phyloP scores from a whole-genome alignment of 2,888 invertebrate species.

The Tricholauxania praeusta region DNA sequence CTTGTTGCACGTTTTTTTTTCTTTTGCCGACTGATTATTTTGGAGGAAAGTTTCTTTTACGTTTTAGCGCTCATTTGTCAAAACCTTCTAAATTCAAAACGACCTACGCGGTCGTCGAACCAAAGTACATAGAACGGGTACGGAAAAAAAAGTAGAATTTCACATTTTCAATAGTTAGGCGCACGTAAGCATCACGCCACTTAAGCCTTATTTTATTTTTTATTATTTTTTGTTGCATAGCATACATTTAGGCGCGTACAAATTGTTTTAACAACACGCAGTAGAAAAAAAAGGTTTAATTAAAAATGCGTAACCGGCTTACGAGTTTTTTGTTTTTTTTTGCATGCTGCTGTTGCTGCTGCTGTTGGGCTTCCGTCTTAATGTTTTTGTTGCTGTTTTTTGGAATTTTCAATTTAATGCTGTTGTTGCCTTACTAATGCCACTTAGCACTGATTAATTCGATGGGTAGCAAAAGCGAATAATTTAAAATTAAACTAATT shows the following conservation, averaged over 20 bases:
- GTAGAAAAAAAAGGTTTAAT: conserved; percentile 23
- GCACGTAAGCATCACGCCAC: background rate
- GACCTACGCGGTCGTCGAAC: too few relatives aligned
- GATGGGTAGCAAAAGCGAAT: background rate
- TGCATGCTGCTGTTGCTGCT: background rate
- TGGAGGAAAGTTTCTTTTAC: too few relatives aligned
- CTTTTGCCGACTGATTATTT: too few relatives aligned
- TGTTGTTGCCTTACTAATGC: conserved; percentile 5
- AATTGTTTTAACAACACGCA: conserved; percentile 16
- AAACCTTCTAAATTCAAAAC: too few relatives aligned
- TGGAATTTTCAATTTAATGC: background rate
- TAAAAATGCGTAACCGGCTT: conserved; percentile 22
- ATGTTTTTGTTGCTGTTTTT: background rate
- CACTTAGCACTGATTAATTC: conserved; percentile 26
- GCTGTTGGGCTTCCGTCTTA: background rate
- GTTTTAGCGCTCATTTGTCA: too few relatives aligned
- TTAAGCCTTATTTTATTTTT: background rate
- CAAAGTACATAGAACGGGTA: too few relatives aligned
- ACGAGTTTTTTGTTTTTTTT: background rate
- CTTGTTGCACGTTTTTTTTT: too few relatives aligned
- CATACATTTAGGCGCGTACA: conserved; percentile 20
- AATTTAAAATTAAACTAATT: conserved; percentile 11
- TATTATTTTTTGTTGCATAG: background rate
- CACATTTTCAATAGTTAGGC: conserved; percentile 1
- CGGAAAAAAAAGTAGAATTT: background rate